Base-by-base conservation (phyloP, 2,113 vertebrate species). In the Pachyramphus minor region DNA sequence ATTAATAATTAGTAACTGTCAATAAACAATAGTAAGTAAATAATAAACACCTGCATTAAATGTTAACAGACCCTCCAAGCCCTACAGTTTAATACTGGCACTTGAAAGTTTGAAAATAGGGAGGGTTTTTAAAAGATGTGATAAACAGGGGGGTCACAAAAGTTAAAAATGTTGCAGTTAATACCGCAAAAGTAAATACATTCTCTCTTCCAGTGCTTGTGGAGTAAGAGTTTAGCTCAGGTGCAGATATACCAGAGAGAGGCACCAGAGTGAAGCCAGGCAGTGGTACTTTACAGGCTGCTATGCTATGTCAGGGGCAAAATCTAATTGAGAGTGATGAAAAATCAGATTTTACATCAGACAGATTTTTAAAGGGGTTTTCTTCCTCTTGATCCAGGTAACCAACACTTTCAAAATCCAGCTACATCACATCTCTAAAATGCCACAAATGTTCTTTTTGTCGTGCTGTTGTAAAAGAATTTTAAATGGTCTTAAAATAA, bases 211-310 rank as follows among this genome's bases (percentile, higher is more conserved):
- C 14, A 18, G 28, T n/a, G 30, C 12, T 62, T 64, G 27, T 8
- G 16, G 27, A 13, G 3, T 4, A 24, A 25, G 60, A 5, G 24
- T 52, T 47, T 12, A 18, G 55, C 20, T n/a, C 2, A 1, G 50
- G 21, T 14, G 50, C 45, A 44, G 35, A 6, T 1, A 20, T 3
- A 23, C 7, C 7, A 2, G 15, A 35, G 15, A 35, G 3, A 24
- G 23, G 6, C n/a, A n/a, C 13, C 35, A 14, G 22, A 33, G 55
- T 0, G 9, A 45, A 42, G 33, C 19, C 39, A 15, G 27, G 33
- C 47, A 50, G 42, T 2, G 4, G 1, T 0, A 14, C 58, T 19
- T 7, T 25, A 23, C 60, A 42, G 28, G 14, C n/a, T 0, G 4
- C 67, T 21, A 5, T 0, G 4, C 67, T 21, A 5, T 1, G 2